phyloP scores from a whole-genome alignment of 2,113 vertebrate genomes.

The Nettapus auritus region DNA sequence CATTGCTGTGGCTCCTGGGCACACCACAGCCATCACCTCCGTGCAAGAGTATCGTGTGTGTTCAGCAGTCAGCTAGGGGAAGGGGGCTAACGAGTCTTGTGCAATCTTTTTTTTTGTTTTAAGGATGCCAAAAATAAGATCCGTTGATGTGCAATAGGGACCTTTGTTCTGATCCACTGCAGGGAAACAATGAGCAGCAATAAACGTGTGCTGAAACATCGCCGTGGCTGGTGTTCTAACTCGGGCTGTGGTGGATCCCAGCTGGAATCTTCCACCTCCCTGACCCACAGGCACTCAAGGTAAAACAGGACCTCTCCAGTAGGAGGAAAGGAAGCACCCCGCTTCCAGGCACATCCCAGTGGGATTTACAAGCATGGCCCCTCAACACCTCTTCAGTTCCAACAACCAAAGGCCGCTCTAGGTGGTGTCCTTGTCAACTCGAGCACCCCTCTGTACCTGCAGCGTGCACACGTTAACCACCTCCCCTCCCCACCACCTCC shows the following conservation, averaged over 20 bases:
- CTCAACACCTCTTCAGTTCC: background rate
- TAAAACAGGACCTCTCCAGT: background rate
- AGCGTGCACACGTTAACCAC: fast-evolving
- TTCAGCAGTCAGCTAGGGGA: constrained; percentile 1
- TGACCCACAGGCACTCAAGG: background rate
- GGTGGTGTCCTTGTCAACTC: background rate
- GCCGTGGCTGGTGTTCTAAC: background rate
- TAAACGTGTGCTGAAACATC: constrained; percentile 66
- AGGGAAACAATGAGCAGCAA: constrained; percentile 75
- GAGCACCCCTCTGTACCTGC: background rate
- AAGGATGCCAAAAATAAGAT: constrained; percentile 68
- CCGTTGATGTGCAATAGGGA: constrained; percentile 62
- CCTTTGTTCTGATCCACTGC: constrained; percentile 51
- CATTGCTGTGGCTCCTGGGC: background rate
- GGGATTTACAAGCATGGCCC: background rate
- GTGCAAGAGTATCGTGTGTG: background rate
- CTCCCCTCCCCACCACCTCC: background rate
- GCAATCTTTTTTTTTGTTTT: constrained; percentile 5
- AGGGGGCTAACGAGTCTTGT: background rate
- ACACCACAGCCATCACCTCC: background rate
- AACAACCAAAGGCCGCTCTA: background rate
- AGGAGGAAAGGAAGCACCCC: background rate
- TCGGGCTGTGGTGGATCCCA: background rate
- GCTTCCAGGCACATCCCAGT: background rate
- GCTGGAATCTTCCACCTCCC: background rate